phyloP scores from a whole-genome alignment of 2,888 invertebrate species.

The Acleris holmiana region DNA sequence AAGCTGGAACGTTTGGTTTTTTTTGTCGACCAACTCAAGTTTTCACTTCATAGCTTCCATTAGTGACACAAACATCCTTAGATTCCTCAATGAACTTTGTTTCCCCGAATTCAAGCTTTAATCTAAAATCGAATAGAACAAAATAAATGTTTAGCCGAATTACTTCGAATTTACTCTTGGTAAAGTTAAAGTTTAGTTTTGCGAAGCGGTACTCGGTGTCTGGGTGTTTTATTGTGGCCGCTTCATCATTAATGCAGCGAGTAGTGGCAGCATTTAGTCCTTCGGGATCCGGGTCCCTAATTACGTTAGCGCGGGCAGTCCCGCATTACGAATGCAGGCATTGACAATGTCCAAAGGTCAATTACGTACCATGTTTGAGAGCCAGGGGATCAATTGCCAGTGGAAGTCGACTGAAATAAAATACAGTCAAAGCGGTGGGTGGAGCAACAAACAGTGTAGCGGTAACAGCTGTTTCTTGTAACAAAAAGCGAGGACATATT shows the following conservation, averaged over 20 bases:
- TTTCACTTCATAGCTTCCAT: constrained; percentile 8
- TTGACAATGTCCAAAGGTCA: constrained; percentile 46
- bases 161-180: not conserved
- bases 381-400: constrained; percentile 36
- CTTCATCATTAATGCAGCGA: constrained; percentile 60
- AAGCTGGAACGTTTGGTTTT: no score
- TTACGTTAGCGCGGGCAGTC: constrained; percentile 49
- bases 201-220: constrained; percentile 24
- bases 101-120: constrained; percentile 1
- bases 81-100: constrained; percentile 9
- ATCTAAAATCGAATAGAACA: constrained; percentile 6
- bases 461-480: no score
- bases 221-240: constrained; percentile 41
- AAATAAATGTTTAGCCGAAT: not conserved
- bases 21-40: not conserved
- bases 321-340: constrained; percentile 54
- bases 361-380: constrained; percentile 35
- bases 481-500: no score
- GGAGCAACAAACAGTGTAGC: not conserved
- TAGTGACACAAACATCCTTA: not conserved
- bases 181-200: constrained; percentile 27
- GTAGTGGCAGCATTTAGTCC: constrained; percentile 52
- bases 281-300: constrained; percentile 52
- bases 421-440: constrained; percentile 31
- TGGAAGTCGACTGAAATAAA: constrained; percentile 43